A percentile compares a stretch with the other conserved stretches of the same genome.
Evolutionary conservation across 2,797 vertebrate genomes (phyloP).

Genomic region (Paguma larvata): DNA sequence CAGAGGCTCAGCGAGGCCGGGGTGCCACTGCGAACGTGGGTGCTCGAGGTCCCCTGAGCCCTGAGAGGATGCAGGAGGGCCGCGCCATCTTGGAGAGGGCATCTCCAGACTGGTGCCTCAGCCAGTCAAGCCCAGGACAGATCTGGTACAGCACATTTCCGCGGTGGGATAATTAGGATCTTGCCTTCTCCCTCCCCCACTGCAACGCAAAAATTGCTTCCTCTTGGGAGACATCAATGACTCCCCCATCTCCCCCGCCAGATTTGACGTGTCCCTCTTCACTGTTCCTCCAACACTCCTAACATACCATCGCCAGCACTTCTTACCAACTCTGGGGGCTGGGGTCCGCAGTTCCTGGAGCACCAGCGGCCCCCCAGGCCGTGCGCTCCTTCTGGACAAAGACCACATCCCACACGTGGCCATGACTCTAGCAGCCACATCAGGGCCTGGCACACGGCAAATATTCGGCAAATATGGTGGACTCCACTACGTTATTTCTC

Average conservation of each 20-base stretch:
- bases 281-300: conserved; percentile 49
- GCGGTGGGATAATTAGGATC: conserved; percentile 50
- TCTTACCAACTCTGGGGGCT: background rate
- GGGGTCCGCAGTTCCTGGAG: background rate
- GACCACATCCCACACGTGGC: background rate
- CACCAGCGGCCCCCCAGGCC: background rate
- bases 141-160: background rate
- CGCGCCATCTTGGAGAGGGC: background rate
- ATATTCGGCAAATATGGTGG: background rate
- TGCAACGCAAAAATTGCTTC: conserved; percentile 68
- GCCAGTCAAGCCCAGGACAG: background rate
- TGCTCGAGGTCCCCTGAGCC: background rate
- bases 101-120: conserved; percentile 60
- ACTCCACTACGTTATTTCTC: background rate
- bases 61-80: background rate
- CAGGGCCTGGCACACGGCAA: background rate
- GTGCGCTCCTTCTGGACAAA: background rate
- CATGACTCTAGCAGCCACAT: background rate
- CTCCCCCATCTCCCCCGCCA: conserved; percentile 26
- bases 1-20: background rate
- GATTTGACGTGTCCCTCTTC: conserved; percentile 61
- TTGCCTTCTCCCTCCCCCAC: conserved; percentile 65
- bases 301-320: background rate
- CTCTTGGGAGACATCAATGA: conserved; percentile 49
- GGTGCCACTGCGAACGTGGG: background rate